A percentile compares a stretch with the other conserved stretches of the same genome.
phyloP scores from a whole-genome alignment of 1,140 invertebrate species.

The Drosophila fuyamai region DNA sequence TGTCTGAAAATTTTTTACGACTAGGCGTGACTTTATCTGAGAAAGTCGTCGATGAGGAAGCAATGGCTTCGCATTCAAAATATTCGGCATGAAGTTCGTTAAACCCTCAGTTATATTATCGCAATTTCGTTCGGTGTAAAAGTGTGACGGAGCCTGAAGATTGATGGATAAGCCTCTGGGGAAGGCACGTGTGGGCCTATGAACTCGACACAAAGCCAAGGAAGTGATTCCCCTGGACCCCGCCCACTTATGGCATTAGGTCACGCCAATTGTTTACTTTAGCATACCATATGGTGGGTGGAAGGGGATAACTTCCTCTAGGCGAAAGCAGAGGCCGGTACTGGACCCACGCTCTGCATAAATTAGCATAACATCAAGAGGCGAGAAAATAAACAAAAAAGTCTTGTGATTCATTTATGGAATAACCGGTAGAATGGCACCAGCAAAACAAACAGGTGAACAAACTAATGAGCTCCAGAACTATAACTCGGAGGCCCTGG shows the following conservation, averaged over 20 bases:
- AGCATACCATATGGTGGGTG: neutral
- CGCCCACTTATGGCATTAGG: slow-evolving; percentile 55
- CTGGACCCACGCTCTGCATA: slow-evolving; percentile 75
- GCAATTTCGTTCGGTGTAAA: slow-evolving; percentile 2
- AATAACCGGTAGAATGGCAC: slow-evolving; percentile 47
- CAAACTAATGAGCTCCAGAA: slow-evolving; percentile 64
- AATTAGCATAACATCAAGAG: slow-evolving; percentile 69
- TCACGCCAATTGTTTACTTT: slow-evolving; percentile 51
- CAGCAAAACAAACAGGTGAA: slow-evolving; percentile 67
- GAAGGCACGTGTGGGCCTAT: slow-evolving; percentile 51
- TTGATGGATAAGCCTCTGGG: slow-evolving; percentile 44
- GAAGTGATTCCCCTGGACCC: slow-evolving; percentile 19
- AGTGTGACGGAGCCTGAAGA: slow-evolving; percentile 34
- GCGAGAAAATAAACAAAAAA: slow-evolving; percentile 51
- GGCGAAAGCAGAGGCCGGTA: slow-evolving; percentile 50
- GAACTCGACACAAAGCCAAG: slow-evolving; percentile 26
- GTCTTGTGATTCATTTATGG: slow-evolving; percentile 46
- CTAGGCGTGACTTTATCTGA: slow-evolving; percentile 39
- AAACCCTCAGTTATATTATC: slow-evolving; percentile 33
- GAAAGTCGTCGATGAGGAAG: slow-evolving; percentile 35
- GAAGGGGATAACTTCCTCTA: slow-evolving; percentile 49
- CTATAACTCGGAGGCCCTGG: slow-evolving; percentile 13
- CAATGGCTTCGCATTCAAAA: slow-evolving; percentile 12
- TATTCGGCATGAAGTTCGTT: slow-evolving; percentile 47
- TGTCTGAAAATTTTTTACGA: slow-evolving; percentile 16